Evolutionary conservation across 2,113 vertebrate species (phyloP).

Genomic region (Pica pica): DNA sequence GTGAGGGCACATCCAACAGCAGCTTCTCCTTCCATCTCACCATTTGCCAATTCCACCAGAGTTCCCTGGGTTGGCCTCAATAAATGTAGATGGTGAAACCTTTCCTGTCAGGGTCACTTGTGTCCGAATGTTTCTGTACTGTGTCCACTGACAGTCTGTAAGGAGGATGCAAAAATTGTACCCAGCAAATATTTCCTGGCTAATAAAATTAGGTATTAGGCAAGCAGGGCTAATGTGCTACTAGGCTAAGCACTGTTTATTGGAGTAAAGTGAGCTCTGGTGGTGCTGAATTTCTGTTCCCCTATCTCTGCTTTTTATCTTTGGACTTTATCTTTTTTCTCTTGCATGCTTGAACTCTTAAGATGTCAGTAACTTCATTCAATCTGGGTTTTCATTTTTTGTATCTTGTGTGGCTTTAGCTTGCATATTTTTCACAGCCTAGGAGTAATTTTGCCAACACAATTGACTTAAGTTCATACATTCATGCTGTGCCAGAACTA

Average conservation of each 20-base stretch:
- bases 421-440: background rate
- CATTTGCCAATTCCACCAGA: background rate
- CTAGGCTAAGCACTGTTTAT: background rate
- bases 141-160: background rate
- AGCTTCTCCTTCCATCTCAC: background rate
- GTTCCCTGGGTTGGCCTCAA: background rate
- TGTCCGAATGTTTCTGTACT: background rate
- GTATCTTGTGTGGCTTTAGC: background rate
- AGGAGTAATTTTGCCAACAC: background rate
- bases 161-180: background rate
- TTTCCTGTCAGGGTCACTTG: background rate
- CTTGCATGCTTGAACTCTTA: background rate
- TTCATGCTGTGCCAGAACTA: background rate
- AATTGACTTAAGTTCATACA: background rate
- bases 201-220: background rate
- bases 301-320: background rate
- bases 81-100: background rate
- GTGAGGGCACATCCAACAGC: background rate
- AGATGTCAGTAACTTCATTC: background rate
- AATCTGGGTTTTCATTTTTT: background rate
- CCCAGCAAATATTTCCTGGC: background rate
- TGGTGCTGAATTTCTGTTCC: background rate
- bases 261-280: background rate
- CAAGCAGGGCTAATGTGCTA: background rate
- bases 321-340: background rate